A percentile compares a stretch with the other conserved stretches of the same genome.
phyloP scores from a whole-genome alignment of 1,140 invertebrate genomes.

The Anagrus nilaparvatae region DNA sequence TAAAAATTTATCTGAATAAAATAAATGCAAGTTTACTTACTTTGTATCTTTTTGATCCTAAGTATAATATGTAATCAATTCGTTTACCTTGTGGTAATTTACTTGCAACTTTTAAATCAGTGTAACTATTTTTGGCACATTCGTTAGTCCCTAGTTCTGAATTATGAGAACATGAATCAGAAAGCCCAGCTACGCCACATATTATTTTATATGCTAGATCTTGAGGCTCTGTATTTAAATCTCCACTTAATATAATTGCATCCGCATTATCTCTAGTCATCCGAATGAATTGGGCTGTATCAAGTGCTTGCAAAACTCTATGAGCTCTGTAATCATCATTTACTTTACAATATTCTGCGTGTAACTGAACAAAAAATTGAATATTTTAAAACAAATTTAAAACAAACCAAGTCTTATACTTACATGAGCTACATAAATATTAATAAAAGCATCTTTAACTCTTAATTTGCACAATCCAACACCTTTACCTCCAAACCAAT shows the following conservation, averaged over 20 bases:
- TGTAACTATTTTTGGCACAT: conserved; percentile 74
- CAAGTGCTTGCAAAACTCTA: conserved; percentile 83
- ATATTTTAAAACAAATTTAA: too few species aligned
- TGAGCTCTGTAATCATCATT: conserved; percentile 86
- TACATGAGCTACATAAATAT: conserved; percentile 90
- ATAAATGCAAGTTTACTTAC: conserved; percentile 28
- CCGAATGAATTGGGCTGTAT: conserved; percentile 86
- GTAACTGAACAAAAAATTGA: conserved; percentile 53
- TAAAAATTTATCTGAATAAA: too few species aligned
- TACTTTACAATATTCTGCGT: conserved; percentile 84
- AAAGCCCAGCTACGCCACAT: conserved; percentile 41
- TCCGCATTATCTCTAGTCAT: conserved; percentile 70
- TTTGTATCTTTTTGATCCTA: conserved; percentile 43
- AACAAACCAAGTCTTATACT: too few species aligned
- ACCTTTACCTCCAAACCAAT: conserved; percentile 98
- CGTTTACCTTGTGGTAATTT: conserved; percentile 66
- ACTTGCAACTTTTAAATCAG: conserved; percentile 43
- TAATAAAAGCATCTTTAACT: conserved; percentile 57
- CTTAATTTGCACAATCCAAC: conserved; percentile 77
- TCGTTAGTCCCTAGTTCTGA: conserved; percentile 60
- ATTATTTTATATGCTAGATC: conserved; percentile 71
- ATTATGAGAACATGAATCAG: conserved; percentile 31
- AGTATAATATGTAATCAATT: conserved; percentile 84
- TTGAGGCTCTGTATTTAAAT: conserved; percentile 82
- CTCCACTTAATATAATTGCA: conserved; percentile 78